Evolutionary conservation across 2,797 vertebrate species (phyloP).

Genomic region (Anomalospiza imberbis): DNA sequence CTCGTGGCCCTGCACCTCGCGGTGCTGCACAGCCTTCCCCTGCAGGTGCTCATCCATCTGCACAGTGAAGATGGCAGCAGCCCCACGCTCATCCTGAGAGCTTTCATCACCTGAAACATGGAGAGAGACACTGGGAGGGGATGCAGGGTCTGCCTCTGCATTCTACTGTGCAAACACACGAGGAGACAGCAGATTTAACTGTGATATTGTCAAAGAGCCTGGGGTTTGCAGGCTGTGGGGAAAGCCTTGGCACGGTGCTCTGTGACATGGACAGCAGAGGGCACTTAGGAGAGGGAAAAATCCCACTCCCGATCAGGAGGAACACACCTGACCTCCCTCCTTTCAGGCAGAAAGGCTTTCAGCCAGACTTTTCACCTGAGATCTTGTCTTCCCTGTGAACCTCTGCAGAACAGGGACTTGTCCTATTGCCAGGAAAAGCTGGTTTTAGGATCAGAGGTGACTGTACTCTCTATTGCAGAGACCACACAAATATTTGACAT

Average conservation of each 20-base stretch:
- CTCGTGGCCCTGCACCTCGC: conserved; percentile 92
- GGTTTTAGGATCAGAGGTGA: background rate
- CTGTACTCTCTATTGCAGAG: background rate
- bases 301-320: background rate
- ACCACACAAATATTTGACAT: background rate
- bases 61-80: conserved; percentile 94
- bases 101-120: conserved; percentile 82
- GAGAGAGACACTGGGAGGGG: background rate
- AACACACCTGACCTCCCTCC: background rate
- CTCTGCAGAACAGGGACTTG: background rate
- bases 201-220: rapidly evolving
- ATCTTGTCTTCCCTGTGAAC: background rate
- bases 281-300: background rate
- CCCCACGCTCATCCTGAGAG: conserved; percentile 93
- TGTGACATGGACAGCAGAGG: background rate
- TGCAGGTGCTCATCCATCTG: conserved; percentile 95
- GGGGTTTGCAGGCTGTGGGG: background rate
- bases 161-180: background rate
- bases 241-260: background rate
- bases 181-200: background rate
- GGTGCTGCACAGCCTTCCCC: conserved; percentile 91
- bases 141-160: background rate
- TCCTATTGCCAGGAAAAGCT: background rate
- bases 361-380: background rate
- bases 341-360: background rate